Evolutionary conservation across 2,113 vertebrate species (phyloP).

Genomic region (Hyla sarda): DNA sequence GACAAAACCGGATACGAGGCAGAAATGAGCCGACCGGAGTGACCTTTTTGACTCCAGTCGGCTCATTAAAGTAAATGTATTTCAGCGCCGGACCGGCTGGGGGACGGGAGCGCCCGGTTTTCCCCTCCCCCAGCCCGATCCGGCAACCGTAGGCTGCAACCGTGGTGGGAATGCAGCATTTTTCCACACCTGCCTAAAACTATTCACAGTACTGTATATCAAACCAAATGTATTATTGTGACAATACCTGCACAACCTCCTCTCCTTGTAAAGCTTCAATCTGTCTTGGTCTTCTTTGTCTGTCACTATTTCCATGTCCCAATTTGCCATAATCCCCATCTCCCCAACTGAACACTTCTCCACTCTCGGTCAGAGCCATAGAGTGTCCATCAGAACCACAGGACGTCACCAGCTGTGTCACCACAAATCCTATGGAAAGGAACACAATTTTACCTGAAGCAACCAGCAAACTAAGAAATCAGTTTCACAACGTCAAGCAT

Average conservation of each 20-base stretch:
- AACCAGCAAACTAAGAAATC: neutral
- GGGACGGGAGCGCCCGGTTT: too few relatives aligned
- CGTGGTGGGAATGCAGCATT: too few relatives aligned
- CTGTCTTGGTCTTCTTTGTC: slow-evolving; percentile 80
- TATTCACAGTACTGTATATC: too few relatives aligned
- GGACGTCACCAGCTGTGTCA: slow-evolving; percentile 83
- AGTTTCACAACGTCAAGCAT: neutral
- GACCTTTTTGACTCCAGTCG: too few relatives aligned
- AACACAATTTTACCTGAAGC: neutral
- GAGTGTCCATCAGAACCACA: slow-evolving; percentile 85
- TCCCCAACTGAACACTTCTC: slow-evolving; percentile 85
- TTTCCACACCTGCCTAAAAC: too few relatives aligned
- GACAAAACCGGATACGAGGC: too few relatives aligned
- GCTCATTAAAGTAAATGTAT: too few relatives aligned
- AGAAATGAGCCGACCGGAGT: too few relatives aligned
- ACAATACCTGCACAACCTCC: slow-evolving; percentile 80
- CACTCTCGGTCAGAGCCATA: slow-evolving; percentile 83
- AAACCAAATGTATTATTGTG: too few relatives aligned
- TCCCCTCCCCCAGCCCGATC: too few relatives aligned
- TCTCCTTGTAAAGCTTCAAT: slow-evolving; percentile 84
- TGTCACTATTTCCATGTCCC: slow-evolving; percentile 81
- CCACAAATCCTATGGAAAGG: slow-evolving; percentile 77
- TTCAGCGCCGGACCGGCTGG: too few relatives aligned
- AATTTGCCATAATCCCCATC: slow-evolving; percentile 85
- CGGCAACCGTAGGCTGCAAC: too few relatives aligned